Percentiles rank a stretch among this genome's conserved stretches.
Conservation (phyloP, 2,888 invertebrate species). For the Trachelus stipa region DNA sequence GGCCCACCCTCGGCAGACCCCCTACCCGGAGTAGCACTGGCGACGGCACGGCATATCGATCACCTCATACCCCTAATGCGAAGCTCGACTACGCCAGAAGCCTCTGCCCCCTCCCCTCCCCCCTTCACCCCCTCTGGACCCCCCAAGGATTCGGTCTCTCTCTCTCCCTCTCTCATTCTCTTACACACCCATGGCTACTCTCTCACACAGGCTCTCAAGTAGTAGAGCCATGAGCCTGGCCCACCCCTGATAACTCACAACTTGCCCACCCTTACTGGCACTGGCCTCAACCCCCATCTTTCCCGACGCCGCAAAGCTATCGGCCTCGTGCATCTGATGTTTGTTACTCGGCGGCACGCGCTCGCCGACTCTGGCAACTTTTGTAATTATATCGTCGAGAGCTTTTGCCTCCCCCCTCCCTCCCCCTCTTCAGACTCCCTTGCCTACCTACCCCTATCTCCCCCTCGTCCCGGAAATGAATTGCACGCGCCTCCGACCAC, state of each 20-base stretch:
- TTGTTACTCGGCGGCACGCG: conserved; percentile 33
- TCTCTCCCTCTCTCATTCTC: neutral
- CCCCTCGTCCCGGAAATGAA: conserved; percentile 16
- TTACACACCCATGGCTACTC: neutral
- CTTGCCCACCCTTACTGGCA: conserved; percentile 28
- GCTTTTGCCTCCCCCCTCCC: conserved; percentile 11
- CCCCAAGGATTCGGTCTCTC: neutral
- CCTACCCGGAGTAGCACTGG: conserved; percentile 23
- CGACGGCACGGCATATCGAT: conserved; percentile 38
- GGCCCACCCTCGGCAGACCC: conserved; percentile 8
- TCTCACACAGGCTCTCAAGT: neutral
- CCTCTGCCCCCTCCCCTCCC: conserved; percentile 8
- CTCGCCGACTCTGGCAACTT: conserved; percentile 18
- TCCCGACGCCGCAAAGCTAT: conserved; percentile 21
- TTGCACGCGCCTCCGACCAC: conserved; percentile 1
- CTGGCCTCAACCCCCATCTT: conserved; percentile 12
- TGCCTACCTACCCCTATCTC: conserved; percentile 1
- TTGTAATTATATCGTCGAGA: conserved; percentile 26
- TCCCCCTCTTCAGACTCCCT: conserved; percentile 2
- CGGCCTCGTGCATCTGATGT: conserved; percentile 27
- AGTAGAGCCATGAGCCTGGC: conserved; percentile 33
- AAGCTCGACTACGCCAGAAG: conserved; percentile 28
- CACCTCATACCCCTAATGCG: conserved; percentile 27
- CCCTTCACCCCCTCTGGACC: neutral
- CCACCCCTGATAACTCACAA: conserved; percentile 37